Conservation (phyloP, 2,888 invertebrate genomes). For the Venusia cambrica region DNA sequence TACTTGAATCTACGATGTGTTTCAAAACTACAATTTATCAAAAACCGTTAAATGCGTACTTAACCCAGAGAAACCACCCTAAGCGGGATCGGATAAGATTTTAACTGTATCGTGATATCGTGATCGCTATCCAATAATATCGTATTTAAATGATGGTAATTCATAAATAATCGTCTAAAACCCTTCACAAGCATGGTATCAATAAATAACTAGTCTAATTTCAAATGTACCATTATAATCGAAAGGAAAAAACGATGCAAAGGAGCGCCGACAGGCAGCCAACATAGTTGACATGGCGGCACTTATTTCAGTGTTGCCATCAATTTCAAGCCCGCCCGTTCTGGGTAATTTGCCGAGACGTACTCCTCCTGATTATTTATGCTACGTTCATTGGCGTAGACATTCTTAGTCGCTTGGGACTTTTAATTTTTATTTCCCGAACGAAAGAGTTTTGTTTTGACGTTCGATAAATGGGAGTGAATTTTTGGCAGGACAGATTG, state of each 20-base stretch:
- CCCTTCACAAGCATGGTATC: slow-evolving; percentile 17
- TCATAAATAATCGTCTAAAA: slow-evolving; percentile 9
- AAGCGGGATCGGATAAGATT: too few relatives aligned
- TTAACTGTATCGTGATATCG: too few relatives aligned
- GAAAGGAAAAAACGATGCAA: slow-evolving; percentile 33
- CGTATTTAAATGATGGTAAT: too few relatives aligned
- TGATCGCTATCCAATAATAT: too few relatives aligned
- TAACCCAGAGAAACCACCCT: too few relatives aligned
- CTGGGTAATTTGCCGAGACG: slow-evolving; percentile 71
- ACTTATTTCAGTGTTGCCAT: slow-evolving; percentile 57
- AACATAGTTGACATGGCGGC: slow-evolving; percentile 54
- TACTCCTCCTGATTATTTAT: slow-evolving; percentile 65
- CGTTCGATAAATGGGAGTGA: slow-evolving; percentile 43
- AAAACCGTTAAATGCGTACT: too few relatives aligned
- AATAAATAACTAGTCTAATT: slow-evolving; percentile 44
- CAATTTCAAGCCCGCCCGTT: slow-evolving; percentile 59
- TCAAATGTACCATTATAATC: slow-evolving; percentile 42
- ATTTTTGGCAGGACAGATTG: slow-evolving; percentile 33
- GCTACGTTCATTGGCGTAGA: slow-evolving; percentile 58
- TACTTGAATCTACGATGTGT: too few relatives aligned
- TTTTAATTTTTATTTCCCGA: slow-evolving; percentile 47
- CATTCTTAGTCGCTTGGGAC: slow-evolving; percentile 44
- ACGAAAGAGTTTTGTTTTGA: slow-evolving; percentile 43
- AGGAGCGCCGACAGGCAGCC: slow-evolving; percentile 44
- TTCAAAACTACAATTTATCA: too few relatives aligned